phyloP scores from a whole-genome alignment of 2,797 vertebrate genomes.

The Lindbergichthys nudifrons region DNA sequence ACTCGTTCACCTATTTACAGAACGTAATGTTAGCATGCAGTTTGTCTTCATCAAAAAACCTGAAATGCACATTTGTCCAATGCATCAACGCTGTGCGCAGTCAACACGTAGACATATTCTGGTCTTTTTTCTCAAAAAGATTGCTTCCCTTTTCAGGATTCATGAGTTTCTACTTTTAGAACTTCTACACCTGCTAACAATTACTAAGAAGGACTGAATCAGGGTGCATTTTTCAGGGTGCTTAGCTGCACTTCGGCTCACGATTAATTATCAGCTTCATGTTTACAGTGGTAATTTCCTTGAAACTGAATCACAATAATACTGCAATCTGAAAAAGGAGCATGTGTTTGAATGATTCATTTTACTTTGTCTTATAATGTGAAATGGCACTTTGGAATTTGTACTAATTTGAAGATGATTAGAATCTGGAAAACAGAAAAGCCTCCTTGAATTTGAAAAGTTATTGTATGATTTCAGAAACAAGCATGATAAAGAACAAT shows the following conservation, averaged over 20 bases:
- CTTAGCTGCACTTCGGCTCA: neutral
- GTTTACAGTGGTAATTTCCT: neutral
- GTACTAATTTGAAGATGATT: neutral
- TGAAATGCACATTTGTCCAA: neutral
- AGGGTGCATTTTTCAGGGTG: conserved; percentile 19
- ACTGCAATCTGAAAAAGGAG: neutral
- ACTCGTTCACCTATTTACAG: conserved; percentile 17
- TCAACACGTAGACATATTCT: conserved; percentile 10
- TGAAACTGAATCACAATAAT: neutral
- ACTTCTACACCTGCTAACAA: conserved; percentile 50
- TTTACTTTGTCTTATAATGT: neutral
- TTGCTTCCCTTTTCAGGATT: conserved; percentile 22
- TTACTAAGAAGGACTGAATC: conserved; percentile 53
- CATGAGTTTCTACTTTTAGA: conserved; percentile 54
- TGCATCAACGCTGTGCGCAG: neutral
- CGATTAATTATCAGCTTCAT: conserved; percentile 5
- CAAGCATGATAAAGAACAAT: neutral
- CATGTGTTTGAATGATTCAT: neutral
- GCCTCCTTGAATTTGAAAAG: neutral
- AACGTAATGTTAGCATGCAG: neutral
- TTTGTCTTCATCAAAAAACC: neutral
- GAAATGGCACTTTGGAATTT: neutral
- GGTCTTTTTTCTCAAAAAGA: neutral
- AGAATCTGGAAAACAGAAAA: neutral
- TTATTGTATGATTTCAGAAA: neutral